Base-by-base conservation (phyloP, 2,113 vertebrate genomes). In the Eclectus roratus region DNA sequence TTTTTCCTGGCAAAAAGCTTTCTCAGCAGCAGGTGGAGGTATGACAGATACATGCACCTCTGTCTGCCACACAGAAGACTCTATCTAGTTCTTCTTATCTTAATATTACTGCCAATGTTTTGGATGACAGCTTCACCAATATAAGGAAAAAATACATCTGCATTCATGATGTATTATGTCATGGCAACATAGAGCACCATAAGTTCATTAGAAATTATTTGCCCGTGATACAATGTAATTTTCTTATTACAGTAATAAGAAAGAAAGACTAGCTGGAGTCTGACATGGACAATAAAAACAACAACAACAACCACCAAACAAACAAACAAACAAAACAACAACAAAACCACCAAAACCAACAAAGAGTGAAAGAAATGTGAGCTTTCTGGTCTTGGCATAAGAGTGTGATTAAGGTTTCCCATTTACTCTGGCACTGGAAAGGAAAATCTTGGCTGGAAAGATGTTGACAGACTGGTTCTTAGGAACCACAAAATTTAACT, bases 341-440 rank as follows among this genome's bases (percentile, higher is more conserved):
- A 15, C 10, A 25, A 43, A 74, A 44, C 49, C 21, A 71, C 9
- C 74, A 25, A 63, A 39, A 53, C 6, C 61, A 72, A 29, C 20
- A 44, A 64, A 50, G 44, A 70, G 14, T 24, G 33, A 63, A 94
- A 86, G n/a, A 76, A 85, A 88, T 63, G 11, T 43, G n/a, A 94
- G 47, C 10, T 77, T 77, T 79, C 74, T 89, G 53, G 47, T 92
- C 47, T 55, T 91, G 74, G 58, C 73, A 44, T 82, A 61, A 85
- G 33, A 58, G 33, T 70, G 53, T 85, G 44, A 95, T 53, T 82
- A 85, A 91, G 58, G 74, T 60, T 95, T 70, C 80, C 44, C 83
- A 71, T 90, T 93, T 94, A 83, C 60, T 74, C 94, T 88, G 88
- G 82, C 88, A 88, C 68, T 74, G 85, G 76, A 58, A 74, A 90